A percentile compares a stretch with the other conserved stretches of the same genome.
phyloP scores from a whole-genome alignment of 1,140 invertebrate species.

The Ganaspis sp. region DNA sequence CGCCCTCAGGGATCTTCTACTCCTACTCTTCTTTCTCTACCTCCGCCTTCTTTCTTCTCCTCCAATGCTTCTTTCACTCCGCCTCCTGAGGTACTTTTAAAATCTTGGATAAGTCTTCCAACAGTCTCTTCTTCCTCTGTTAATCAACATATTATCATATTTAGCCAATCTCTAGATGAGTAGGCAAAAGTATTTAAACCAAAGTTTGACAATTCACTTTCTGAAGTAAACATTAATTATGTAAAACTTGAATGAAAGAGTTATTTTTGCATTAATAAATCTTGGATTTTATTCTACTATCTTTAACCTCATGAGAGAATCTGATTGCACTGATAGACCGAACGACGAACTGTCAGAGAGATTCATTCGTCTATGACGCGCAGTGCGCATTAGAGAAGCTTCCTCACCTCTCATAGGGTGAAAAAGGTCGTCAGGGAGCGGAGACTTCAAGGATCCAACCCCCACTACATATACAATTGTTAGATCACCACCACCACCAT shows the following conservation, averaged over 20 bases:
- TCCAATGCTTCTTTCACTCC: slow-evolving; percentile 45
- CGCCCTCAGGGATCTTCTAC: slow-evolving; percentile 62
- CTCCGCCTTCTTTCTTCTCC: slow-evolving; percentile 43
- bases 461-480: slow-evolving; percentile 48
- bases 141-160: neutral
- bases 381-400: slow-evolving; percentile 65
- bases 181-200: neutral
- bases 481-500: slow-evolving; percentile 49
- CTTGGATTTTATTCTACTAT: neutral
- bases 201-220: neutral
- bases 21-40: slow-evolving; percentile 39
- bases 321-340: slow-evolving; percentile 61
- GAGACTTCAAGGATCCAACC: slow-evolving; percentile 66
- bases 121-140: neutral
- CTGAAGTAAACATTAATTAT: neutral
- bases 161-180: neutral
- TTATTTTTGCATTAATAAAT: neutral
- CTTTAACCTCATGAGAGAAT: slow-evolving; percentile 46
- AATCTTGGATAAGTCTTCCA: neutral
- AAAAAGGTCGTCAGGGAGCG: slow-evolving; percentile 66
- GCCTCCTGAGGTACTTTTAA: neutral
- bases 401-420: slow-evolving; percentile 67
- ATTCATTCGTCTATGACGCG: slow-evolving; percentile 70
- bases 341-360: slow-evolving; percentile 68
- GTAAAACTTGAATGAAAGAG: neutral